A percentile compares a stretch with the other conserved stretches of the same genome.
Conservation (phyloP, 2,888 invertebrate species). For the Euproctis similis region DNA sequence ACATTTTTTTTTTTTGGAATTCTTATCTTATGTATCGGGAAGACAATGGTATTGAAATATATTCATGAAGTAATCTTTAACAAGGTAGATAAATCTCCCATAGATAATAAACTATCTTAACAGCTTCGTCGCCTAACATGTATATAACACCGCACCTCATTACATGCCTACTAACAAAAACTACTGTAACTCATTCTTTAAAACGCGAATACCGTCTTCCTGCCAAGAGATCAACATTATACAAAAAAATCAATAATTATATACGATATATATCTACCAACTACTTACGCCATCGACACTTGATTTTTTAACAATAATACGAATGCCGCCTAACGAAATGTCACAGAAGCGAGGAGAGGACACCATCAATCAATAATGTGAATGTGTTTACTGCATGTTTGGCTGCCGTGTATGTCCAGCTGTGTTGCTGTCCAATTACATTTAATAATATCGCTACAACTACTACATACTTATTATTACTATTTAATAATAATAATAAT, state of each 20-base stretch:
- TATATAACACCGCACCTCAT: slow-evolving; percentile 26
- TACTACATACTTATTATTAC: slow-evolving; percentile 27
- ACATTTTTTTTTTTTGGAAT: slow-evolving; percentile 14
- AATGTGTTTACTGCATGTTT: slow-evolving; percentile 68
- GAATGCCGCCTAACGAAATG: slow-evolving; percentile 66
- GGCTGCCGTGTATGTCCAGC: slow-evolving; percentile 63
- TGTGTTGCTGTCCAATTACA: slow-evolving; percentile 32
- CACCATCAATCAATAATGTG: slow-evolving; percentile 51
- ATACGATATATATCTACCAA: slow-evolving; percentile 20
- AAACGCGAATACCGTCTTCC: slow-evolving; percentile 71
- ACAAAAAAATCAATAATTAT: slow-evolving; percentile 34
- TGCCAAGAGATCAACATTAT: slow-evolving; percentile 52
- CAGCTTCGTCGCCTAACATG: slow-evolving; percentile 34
- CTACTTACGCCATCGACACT: slow-evolving; percentile 47
- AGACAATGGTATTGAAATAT: slow-evolving; percentile 15
- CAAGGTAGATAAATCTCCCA: slow-evolving; percentile 13
- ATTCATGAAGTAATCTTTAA: slow-evolving; percentile 15
- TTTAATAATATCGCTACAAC: slow-evolving; percentile 25
- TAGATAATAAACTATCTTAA: slow-evolving; percentile 21
- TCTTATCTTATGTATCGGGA: slow-evolving; percentile 13
- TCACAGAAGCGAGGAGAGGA: slow-evolving; percentile 51
- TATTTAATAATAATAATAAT: too few species aligned
- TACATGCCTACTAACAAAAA: slow-evolving; percentile 25
- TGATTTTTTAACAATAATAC: slow-evolving; percentile 53
- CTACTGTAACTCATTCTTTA: slow-evolving; percentile 29